Percentiles rank a stretch among this genome's conserved stretches.
Conservation (phyloP, 2,113 vertebrate species). For the Passer montanus region DNA sequence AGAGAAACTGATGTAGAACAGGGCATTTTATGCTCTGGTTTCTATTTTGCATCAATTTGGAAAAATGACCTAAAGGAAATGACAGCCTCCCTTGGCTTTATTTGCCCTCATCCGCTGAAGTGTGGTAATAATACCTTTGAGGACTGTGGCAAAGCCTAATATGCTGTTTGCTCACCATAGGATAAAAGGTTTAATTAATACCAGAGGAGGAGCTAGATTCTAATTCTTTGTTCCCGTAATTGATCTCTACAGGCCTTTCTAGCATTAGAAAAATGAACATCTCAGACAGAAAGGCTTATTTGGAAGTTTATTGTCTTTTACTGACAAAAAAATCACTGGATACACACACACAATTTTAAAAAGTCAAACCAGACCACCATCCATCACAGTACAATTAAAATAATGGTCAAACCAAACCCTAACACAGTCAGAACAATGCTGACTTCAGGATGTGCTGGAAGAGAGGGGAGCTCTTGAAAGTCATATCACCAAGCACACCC, state of each 20-base stretch:
- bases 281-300: background rate
- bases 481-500: background rate
- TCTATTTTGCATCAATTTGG: background rate
- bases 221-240: background rate
- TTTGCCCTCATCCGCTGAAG: background rate
- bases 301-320: background rate
- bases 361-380: background rate
- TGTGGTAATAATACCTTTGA: background rate
- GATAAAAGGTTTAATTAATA: constrained; percentile 16
- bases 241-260: background rate
- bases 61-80: background rate
- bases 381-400: background rate
- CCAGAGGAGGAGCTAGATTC: background rate
- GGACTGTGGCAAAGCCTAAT: background rate
- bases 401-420: background rate
- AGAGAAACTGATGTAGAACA: background rate
- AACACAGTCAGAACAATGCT: background rate
- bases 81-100: background rate
- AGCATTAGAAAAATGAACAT: background rate
- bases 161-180: background rate
- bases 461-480: background rate
- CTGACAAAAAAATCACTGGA: background rate
- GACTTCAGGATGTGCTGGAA: background rate
- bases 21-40: background rate
- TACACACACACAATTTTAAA: background rate